A percentile compares a stretch with the other conserved stretches of the same genome.
Conservation (phyloP, 2,113 vertebrate genomes). For the Alosa alosa region DNA sequence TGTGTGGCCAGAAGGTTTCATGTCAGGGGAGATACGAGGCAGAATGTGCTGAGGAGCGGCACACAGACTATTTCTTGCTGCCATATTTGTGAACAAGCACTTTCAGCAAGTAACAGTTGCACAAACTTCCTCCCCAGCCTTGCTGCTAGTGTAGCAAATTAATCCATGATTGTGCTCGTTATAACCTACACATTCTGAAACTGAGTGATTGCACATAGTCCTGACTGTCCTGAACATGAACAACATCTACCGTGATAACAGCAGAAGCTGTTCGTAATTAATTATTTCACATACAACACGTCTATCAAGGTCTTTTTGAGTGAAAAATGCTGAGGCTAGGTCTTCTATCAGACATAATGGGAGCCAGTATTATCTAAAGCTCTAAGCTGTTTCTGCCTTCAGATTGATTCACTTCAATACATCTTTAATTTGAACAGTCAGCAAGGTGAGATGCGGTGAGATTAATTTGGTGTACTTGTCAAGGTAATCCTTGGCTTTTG, state of each 20-base stretch:
- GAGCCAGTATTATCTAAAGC: background rate
- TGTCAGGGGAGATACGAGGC: background rate
- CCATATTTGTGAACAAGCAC: background rate
- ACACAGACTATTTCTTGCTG: background rate
- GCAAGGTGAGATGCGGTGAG: background rate
- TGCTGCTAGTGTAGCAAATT: background rate
- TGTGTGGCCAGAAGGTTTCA: background rate
- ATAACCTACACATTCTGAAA: background rate
- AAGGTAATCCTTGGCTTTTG: background rate
- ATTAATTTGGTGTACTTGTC: background rate
- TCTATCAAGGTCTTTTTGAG: background rate
- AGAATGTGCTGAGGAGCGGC: background rate
- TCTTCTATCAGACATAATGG: background rate
- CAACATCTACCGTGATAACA: background rate
- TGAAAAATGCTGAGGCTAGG: background rate
- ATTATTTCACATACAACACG: background rate
- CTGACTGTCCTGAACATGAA: background rate
- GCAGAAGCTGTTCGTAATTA: background rate
- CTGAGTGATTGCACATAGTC: background rate
- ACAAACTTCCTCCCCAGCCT: background rate
- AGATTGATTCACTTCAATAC: background rate
- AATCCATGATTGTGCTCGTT: background rate
- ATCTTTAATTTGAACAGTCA: background rate
- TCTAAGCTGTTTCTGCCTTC: background rate
- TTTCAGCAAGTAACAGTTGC: background rate